Conservation (phyloP, 2,113 vertebrate species). For the Lophura nycthemera region DNA sequence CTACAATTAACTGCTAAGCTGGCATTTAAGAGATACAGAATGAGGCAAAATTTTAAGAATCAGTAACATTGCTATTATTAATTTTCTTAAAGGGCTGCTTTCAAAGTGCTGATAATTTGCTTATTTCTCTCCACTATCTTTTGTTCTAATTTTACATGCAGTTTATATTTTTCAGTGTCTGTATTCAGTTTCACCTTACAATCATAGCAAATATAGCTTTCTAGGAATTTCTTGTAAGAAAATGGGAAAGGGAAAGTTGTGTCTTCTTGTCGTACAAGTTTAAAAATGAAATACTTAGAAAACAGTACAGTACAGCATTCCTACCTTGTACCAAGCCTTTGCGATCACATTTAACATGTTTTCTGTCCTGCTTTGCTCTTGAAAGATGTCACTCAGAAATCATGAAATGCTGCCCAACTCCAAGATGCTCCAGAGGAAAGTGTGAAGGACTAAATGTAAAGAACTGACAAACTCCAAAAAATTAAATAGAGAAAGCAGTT, state of each 20-base stretch:
- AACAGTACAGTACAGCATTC: neutral
- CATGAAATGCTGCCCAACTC: neutral
- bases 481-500: neutral
- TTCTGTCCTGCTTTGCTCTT: neutral
- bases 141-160: neutral
- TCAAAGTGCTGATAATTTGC: neutral
- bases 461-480: neutral
- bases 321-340: neutral
- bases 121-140: neutral
- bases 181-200: neutral
- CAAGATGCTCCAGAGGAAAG: fast-evolving
- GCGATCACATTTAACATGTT: fast-evolving
- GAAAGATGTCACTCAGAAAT: neutral
- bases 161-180: neutral
- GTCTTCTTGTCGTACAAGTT: neutral
- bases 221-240: neutral
- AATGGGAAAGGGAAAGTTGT: neutral
- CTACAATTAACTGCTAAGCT: neutral
- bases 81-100: neutral
- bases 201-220: neutral
- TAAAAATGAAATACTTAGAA: neutral
- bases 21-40: neutral
- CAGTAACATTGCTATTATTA: neutral
- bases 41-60: neutral
- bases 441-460: neutral